Conservation (phyloP, 2,888 invertebrate species). For the Branchellion lobata region DNA sequence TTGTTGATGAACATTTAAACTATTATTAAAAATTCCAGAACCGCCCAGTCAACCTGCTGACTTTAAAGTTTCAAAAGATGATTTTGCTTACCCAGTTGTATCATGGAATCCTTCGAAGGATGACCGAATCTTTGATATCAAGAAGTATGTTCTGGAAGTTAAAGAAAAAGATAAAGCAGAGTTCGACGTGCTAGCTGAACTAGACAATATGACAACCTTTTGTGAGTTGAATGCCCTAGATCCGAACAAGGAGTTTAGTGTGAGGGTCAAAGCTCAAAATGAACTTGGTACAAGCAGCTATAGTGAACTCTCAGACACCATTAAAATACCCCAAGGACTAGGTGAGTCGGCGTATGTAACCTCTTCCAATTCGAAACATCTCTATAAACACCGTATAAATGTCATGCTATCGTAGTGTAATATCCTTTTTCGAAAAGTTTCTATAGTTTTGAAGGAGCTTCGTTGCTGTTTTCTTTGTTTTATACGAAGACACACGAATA, state of each 20-base stretch:
- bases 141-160: conserved; percentile 21
- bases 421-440: too few relatives aligned
- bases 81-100: neutral
- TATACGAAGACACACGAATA: too few relatives aligned
- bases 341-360: too few relatives aligned
- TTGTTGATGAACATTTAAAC: neutral
- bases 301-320: neutral
- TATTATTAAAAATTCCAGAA: neutral
- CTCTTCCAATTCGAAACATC: too few relatives aligned
- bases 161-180: conserved; percentile 35
- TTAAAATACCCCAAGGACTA: neutral
- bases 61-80: neutral
- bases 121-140: conserved; percentile 30
- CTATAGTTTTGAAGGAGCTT: too few relatives aligned
- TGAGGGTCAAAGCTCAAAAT: conserved; percentile 34
- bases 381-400: too few relatives aligned
- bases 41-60: conserved; percentile 21
- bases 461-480: too few relatives aligned
- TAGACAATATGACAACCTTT: conserved; percentile 19
- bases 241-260: conserved; percentile 25
- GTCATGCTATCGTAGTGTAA: too few relatives aligned
- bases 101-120: conserved; percentile 39
- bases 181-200: neutral
- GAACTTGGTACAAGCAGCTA: conserved; percentile 26
- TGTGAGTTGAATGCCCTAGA: conserved; percentile 13